Conservation (phyloP, 1,140 invertebrate genomes). For the Drosophila miranda region DNA sequence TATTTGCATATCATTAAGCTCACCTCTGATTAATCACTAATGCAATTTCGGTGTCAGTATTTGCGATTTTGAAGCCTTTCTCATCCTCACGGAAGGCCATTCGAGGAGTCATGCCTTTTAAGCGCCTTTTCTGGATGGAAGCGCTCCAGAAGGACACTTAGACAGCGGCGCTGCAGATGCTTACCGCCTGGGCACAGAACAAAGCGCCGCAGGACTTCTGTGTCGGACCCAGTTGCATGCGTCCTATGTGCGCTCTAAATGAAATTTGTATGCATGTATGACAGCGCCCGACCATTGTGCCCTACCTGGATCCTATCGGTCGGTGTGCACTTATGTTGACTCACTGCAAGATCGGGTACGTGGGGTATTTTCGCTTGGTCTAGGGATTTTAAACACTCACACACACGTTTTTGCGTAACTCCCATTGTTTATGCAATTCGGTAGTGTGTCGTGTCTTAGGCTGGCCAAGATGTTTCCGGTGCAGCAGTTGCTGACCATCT, state of each 20-base stretch:
- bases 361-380: no score
- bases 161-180: constrained; percentile 33
- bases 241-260: constrained; percentile 4
- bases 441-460: constrained; percentile 11
- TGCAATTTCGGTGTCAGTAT: neutral
- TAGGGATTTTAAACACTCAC: constrained; percentile 17
- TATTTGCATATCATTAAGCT: no score
- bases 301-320: constrained; percentile 25
- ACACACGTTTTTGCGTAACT: constrained; percentile 16
- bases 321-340: constrained; percentile 18
- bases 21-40: no score
- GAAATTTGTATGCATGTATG: constrained; percentile 21
- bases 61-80: neutral
- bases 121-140: constrained; percentile 23
- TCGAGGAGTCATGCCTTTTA: constrained; percentile 12
- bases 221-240: constrained; percentile 15
- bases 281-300: constrained; percentile 28
- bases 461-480: constrained; percentile 9
- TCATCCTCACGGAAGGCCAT: no score
- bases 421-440: constrained; percentile 33
- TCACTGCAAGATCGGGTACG: neutral
- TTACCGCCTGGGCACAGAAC: constrained; percentile 22
- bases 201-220: constrained; percentile 35
- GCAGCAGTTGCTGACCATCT: constrained; percentile 20
- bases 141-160: constrained; percentile 4